Evolutionary conservation across 2,113 vertebrate genomes (phyloP), one percentile per base, ranked within the genome.

Genomic region (Clarias batrachus): DNA sequence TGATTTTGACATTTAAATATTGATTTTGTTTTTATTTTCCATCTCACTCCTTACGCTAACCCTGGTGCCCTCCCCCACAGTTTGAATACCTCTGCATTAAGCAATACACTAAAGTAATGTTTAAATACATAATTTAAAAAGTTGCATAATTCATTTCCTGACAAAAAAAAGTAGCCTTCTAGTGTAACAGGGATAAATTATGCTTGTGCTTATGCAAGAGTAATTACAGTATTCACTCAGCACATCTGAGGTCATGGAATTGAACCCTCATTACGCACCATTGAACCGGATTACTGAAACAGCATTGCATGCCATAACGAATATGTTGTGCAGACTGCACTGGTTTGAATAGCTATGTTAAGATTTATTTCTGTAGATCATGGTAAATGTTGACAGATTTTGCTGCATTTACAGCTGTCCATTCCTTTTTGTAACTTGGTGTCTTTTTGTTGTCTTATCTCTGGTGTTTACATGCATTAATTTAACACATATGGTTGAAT

Each of bases 401-500:
- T 52, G 33, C 4, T 3, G 7, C 60, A 65, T 17, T 66, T 37
- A 66, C 80, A 82, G 60, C 37, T 82, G 62, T 66, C 13, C 25
- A 52, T 71, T 48, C 63, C 19, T 65, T 59, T 19, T 19, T 19
- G 9, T 23, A 3, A 37, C 73, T 66, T 3, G 2, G 14, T 79
- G n/a, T 41, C 62, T 79, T 19, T 59, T 33, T 30, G 27, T 5
- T 33, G 17, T 81, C 19, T 25, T 48, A 14, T 84, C 37, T 66
- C 59, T 17, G 37, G n/a, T 52, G 68, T 33, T 41, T 63, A 91
- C 90, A 87, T 91, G 77, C 79, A 37, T 87, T 79, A 59, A 59
- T 81, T 25, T 7, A 83, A 89, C 89, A 73, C 91, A 90, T 84
- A 90, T 66, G 87, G 82, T 84, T 30, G 74, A 57, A 63, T 77